Percentiles rank a stretch among this genome's conserved stretches.
Conservation (phyloP, 2,888 invertebrate species). For the Scrobipalpa costella region DNA sequence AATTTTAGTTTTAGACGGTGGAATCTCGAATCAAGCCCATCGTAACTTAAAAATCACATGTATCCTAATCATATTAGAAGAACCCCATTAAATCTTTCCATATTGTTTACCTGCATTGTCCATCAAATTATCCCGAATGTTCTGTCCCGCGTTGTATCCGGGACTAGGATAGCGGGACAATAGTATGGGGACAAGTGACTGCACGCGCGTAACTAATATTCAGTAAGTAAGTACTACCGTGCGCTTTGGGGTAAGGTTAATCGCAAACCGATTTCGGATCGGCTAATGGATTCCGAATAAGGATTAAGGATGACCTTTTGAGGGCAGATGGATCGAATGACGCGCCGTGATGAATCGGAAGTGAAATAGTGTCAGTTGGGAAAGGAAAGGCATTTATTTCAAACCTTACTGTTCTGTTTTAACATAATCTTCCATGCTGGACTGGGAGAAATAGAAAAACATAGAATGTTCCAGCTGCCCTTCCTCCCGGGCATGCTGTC, state of each 20-base stretch:
- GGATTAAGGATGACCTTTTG: conserved; percentile 21
- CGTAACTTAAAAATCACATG: too few species aligned
- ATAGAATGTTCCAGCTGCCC: too few species aligned
- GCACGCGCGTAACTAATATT: conserved; percentile 33
- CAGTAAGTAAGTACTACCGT: conserved; percentile 33
- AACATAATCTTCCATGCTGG: too few species aligned
- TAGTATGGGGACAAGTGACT: conserved; percentile 23
- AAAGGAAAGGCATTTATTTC: background rate
- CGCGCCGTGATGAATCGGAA: background rate
- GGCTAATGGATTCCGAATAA: conserved; percentile 29
- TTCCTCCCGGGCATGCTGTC: too few species aligned
- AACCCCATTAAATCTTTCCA: background rate
- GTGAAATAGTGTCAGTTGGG: background rate
- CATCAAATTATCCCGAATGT: background rate
- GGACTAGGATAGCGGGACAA: too few species aligned
- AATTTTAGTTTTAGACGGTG: too few species aligned
- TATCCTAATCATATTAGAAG: too few species aligned
- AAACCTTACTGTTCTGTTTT: too few species aligned
- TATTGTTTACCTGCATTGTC: background rate
- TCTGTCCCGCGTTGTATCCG: background rate
- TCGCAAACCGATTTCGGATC: conserved; percentile 29
- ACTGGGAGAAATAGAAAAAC: too few species aligned
- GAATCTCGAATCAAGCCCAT: too few species aligned
- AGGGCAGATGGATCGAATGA: background rate
- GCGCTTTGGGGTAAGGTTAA: conserved; percentile 30